Base-by-base conservation (phyloP, 2,113 vertebrate species). In the Lepus americanus region DNA sequence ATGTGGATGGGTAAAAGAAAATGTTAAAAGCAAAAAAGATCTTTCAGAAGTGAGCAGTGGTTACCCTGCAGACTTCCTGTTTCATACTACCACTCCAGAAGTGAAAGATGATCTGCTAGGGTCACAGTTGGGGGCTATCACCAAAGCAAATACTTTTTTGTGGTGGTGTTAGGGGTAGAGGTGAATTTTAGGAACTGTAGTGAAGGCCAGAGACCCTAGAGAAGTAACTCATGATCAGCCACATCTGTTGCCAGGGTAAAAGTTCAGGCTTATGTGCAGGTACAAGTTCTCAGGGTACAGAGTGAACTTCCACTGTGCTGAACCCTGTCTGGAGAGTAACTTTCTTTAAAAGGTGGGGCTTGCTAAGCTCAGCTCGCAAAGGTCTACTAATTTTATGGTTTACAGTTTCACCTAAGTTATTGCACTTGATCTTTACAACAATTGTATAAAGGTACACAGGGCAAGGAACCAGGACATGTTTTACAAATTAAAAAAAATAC, bases 401-500 rank as follows among this genome's bases (percentile, higher is more conserved):
- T 80, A 77, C 51, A 85, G 51, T 90, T 59, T 78, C 73, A 84
- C 25, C n/a, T 73, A 78, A 94, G 76, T 87, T 53, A 66, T 55
- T 61, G 12, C 64, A 83, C 66, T 87, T 49, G 49, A 76, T 80
- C 89, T 39, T 82, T 70, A 74, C 25, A 80, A 84, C n/a, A 92
- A 73, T n/a, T 29, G 8, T 25, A 29, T 33, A 78, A 78, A 63
- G 44, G 61, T 14, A 53, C 69, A 53, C 25, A 87, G 51, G 64
- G 51, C 36, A 92, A 44, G 1, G 29, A 73, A 53, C 63, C 44
- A 92, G 87, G 95, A 89, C 72, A 78, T n/a, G 59, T 72, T 76
- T 83, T 67, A 94, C 19, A 94, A 77, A 63, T 84, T 94, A 27
- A 64, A 81, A 93, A 95, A 69, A 69, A 33, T 23, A 53, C 0